A percentile compares a stretch with the other conserved stretches of the same genome.
Evolutionary conservation across 2,113 vertebrate genomes (phyloP).

Genomic region (Alces alces): DNA sequence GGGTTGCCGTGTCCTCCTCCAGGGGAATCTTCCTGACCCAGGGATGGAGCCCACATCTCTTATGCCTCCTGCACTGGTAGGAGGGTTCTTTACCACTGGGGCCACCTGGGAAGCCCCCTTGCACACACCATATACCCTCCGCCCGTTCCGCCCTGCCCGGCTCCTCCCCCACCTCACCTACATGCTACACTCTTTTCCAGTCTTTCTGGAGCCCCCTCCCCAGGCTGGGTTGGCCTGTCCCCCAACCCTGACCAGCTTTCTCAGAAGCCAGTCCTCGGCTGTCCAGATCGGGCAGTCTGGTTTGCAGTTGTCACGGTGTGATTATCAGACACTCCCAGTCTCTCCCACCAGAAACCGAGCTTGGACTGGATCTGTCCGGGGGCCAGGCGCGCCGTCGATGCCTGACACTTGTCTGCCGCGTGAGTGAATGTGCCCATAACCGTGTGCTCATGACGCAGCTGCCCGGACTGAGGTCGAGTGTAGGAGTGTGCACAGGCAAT

Average conservation of each 20-base stretch:
- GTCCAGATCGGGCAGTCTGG: rapidly evolving
- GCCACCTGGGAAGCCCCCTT: not conserved
- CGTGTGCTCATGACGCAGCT: rapidly evolving
- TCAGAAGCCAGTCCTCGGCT: not conserved
- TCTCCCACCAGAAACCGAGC: not conserved
- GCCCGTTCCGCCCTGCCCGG: rapidly evolving
- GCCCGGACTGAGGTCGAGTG: not conserved
- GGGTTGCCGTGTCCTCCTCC: not conserved
- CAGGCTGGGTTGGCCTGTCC: not conserved
- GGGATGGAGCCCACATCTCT: not conserved
- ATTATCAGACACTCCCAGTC: not conserved
- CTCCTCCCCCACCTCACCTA: rapidly evolving
- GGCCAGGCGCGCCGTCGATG: not conserved
- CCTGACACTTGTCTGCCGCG: rapidly evolving
- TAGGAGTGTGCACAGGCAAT: not conserved
- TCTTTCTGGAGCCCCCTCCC: not conserved
- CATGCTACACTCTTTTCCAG: rapidly evolving
- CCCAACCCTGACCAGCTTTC: not conserved
- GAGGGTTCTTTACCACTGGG: not conserved
- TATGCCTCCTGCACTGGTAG: not conserved
- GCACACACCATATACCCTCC: not conserved
- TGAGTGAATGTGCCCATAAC: not conserved
- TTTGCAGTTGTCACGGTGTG: not conserved
- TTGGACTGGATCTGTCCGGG: not conserved
- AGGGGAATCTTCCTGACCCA: not conserved